Conservation (phyloP, 2,888 invertebrate genomes). For the Acanthosepion lycidas region DNA sequence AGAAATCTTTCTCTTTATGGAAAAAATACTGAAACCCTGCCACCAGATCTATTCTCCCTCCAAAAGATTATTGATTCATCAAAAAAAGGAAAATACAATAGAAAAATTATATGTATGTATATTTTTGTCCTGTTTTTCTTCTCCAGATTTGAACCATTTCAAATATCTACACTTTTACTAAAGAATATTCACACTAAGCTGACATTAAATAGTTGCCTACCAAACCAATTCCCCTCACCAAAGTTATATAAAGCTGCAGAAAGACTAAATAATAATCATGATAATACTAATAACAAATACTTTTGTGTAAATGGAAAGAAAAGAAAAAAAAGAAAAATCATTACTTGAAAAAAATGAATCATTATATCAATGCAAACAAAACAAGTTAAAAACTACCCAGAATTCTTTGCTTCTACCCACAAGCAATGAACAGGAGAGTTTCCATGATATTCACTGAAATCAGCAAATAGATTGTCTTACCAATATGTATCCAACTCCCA, state of each 20-base stretch:
- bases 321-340: neutral
- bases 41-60: neutral
- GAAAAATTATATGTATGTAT: neutral
- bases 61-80: neutral
- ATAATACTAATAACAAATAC: neutral
- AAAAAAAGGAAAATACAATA: neutral
- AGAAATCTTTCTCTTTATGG: neutral
- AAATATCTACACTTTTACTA: neutral
- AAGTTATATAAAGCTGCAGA: neutral
- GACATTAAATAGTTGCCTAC: too few relatives aligned
- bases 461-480: neutral
- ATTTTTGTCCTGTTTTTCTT: neutral
- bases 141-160: neutral
- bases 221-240: too few relatives aligned
- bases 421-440: neutral
- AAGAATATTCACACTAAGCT: neutral
- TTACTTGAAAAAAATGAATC: neutral
- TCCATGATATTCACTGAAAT: neutral
- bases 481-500: neutral
- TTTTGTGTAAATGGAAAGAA: neutral
- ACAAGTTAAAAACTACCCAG: neutral
- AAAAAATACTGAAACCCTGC: neutral
- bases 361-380: neutral
- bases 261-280: neutral
- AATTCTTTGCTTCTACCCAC: conserved; percentile 33